Evolutionary conservation across 1,140 invertebrate species (phyloP).

Genomic region (Rhyacophila brunnea): DNA sequence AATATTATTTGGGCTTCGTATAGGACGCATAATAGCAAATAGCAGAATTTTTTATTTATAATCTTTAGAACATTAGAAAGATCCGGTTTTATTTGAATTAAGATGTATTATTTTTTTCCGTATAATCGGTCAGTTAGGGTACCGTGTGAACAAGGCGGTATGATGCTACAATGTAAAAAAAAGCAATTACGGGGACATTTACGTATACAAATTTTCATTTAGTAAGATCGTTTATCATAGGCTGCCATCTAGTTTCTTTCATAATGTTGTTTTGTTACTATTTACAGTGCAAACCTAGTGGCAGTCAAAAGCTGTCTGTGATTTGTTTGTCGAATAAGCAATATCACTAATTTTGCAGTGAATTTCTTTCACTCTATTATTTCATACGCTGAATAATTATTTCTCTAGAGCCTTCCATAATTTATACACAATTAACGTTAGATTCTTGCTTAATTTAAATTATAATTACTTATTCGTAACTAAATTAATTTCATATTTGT

Average conservation of each 20-base stretch:
- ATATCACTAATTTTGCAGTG: not conserved
- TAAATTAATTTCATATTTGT: conserved; percentile 30
- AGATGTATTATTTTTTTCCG: too few relatives aligned
- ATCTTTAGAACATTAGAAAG: too few relatives aligned
- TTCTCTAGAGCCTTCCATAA: conserved; percentile 27
- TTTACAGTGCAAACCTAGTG: conserved; percentile 19
- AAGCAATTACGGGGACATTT: conserved; percentile 23
- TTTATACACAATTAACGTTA: conserved; percentile 28
- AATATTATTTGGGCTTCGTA: too few relatives aligned
- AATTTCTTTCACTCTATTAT: not conserved
- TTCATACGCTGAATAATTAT: conserved; percentile 7
- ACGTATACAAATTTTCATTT: conserved; percentile 30
- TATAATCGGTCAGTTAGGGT: too few relatives aligned
- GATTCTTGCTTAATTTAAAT: conserved; percentile 21
- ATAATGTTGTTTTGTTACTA: conserved; percentile 7
- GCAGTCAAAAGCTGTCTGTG: not conserved
- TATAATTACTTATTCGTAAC: conserved; percentile 23
- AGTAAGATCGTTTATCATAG: conserved; percentile 20
- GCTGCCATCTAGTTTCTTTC: conserved; percentile 10
- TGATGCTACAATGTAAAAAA: conserved; percentile 1
- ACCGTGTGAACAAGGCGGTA: too few relatives aligned
- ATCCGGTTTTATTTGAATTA: too few relatives aligned
- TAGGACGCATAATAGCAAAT: too few relatives aligned
- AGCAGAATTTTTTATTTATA: too few relatives aligned
- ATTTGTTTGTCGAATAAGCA: conserved; percentile 2